phyloP scores from a whole-genome alignment of 2,888 invertebrate species.

The Melikaiella ostensackeni region DNA sequence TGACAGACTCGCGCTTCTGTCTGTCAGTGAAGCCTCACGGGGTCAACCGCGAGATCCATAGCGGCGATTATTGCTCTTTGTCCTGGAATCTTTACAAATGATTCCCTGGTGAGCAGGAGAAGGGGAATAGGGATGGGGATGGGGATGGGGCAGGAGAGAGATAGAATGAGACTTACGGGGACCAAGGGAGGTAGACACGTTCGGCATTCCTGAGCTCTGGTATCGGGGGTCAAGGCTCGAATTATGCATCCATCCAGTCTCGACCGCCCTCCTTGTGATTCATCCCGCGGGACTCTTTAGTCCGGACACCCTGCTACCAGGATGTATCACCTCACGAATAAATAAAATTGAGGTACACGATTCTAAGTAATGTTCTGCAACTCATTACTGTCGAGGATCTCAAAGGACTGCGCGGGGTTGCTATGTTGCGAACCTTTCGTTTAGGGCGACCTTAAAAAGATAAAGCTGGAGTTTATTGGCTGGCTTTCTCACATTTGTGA shows the following conservation, averaged over 20 bases:
- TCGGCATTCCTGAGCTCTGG: conserved; percentile 62
- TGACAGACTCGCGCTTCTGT: conserved; percentile 77
- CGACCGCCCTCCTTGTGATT: conserved; percentile 53
- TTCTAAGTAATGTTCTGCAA: conserved; percentile 51
- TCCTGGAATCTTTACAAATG: conserved; percentile 75
- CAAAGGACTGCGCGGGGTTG: conserved; percentile 9
- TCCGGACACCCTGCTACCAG: conserved; percentile 48
- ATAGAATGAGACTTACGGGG: conserved; percentile 58
- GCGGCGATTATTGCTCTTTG: conserved; percentile 67
- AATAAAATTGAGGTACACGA: conserved; percentile 44
- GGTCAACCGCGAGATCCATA: conserved; percentile 69
- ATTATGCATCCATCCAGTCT: conserved; percentile 62
- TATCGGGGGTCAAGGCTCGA: conserved; percentile 54
- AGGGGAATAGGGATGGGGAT: conserved; percentile 39
- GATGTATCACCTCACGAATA: conserved; percentile 44
- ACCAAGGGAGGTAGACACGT: conserved; percentile 58
- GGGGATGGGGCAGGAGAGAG: conserved; percentile 37
- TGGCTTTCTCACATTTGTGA: background rate
- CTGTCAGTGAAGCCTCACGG: conserved; percentile 68
- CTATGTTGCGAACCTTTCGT: background rate
- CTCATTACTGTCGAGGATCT: conserved; percentile 48
- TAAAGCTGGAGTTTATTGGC: background rate
- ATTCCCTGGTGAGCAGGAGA: conserved; percentile 60
- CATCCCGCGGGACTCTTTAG: conserved; percentile 48
- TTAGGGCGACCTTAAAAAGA: conserved; percentile 1